phyloP scores from a whole-genome alignment of 2,797 vertebrate species.

The Betta splendens region DNA sequence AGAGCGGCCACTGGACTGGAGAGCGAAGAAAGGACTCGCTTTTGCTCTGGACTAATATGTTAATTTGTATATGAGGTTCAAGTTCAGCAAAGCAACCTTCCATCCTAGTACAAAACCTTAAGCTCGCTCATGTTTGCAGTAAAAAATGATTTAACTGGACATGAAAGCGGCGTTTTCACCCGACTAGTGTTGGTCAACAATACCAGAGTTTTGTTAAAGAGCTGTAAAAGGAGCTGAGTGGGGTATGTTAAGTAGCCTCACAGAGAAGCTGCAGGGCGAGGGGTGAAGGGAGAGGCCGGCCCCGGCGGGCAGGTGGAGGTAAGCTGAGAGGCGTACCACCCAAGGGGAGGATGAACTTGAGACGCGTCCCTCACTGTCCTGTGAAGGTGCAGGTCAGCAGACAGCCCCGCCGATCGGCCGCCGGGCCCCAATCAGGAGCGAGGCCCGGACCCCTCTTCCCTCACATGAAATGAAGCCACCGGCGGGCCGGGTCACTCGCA shows the following conservation, averaged over 20 bases:
- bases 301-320: slow-evolving; percentile 82
- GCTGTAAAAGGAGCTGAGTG: slow-evolving; percentile 71
- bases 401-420: slow-evolving; percentile 64
- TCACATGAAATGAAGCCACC: slow-evolving; percentile 74
- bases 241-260: slow-evolving; percentile 77
- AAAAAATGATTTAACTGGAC: not conserved
- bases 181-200: slow-evolving; percentile 63
- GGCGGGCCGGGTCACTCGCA: slow-evolving; percentile 73
- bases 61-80: slow-evolving; percentile 11
- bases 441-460: slow-evolving; percentile 53
- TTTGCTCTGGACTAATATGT: slow-evolving; percentile 33
- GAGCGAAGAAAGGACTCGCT: slow-evolving; percentile 39
- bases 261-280: slow-evolving; percentile 65
- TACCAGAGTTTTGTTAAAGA: slow-evolving; percentile 65
- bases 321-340: slow-evolving; percentile 83
- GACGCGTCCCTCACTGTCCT: slow-evolving; percentile 83
- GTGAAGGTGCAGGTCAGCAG: slow-evolving; percentile 79
- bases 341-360: slow-evolving; percentile 85
- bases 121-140: not conserved
- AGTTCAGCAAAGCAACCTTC: slow-evolving; percentile 7
- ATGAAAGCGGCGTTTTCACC: slow-evolving; percentile 29
- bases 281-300: slow-evolving; percentile 75
- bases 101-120: slow-evolving; percentile 1
- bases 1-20: slow-evolving; percentile 64
- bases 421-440: slow-evolving; percentile 59